phyloP scores from a whole-genome alignment of 2,888 invertebrate species.

The Agrypnus murinus region DNA sequence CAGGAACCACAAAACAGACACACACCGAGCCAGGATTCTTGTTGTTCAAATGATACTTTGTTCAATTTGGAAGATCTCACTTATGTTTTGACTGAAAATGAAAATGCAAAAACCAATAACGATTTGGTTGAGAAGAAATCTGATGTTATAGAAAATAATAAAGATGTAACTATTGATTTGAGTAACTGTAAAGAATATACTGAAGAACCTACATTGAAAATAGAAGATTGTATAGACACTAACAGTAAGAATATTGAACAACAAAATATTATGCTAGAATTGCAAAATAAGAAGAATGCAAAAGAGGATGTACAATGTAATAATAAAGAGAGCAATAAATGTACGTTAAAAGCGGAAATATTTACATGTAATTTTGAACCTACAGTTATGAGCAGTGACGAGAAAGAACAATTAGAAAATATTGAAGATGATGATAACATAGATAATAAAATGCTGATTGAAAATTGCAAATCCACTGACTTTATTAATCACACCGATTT shows the following conservation, averaged over 20 bases:
- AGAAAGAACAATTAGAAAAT: no score
- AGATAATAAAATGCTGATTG: no score
- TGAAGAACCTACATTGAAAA: background rate
- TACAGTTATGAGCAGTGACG: background rate
- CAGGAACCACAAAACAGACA: constrained; percentile 63
- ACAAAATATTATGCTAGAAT: no score
- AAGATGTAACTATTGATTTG: constrained; percentile 2
- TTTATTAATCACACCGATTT: no score
- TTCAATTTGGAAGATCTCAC: constrained; percentile 77
- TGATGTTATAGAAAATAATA: constrained; percentile 10
- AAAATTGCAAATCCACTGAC: no score
- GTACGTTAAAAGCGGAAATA: background rate
- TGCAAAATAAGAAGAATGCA: no score
- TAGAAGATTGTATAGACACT: background rate
- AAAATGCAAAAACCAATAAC: constrained; percentile 43
- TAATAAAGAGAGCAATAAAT: background rate
- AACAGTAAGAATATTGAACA: background rate
- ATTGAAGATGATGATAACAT: no score
- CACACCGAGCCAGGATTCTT: constrained; percentile 78
- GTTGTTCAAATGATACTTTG: constrained; percentile 79
- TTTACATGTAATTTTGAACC: background rate
- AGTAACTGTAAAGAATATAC: background rate
- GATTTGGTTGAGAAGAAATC: constrained; percentile 11
- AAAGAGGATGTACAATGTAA: no score
- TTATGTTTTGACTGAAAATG: constrained; percentile 58